A percentile compares a stretch with the other conserved stretches of the same genome.
phyloP scores from a whole-genome alignment of 2,888 invertebrate species.

The Congeria kusceri region DNA sequence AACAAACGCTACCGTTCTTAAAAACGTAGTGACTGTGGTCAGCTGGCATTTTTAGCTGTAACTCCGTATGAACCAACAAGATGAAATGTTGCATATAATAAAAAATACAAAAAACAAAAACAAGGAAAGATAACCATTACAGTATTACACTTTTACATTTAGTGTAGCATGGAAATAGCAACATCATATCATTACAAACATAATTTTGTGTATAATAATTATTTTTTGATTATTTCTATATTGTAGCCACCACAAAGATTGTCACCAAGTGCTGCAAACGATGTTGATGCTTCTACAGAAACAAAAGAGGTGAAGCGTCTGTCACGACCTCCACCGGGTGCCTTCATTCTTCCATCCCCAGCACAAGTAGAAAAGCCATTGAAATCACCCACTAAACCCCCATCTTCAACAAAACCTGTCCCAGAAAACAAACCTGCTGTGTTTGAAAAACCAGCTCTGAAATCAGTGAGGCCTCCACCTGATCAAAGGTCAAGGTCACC shows the following conservation, averaged over 20 bases:
- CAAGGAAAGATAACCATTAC: too few relatives aligned
- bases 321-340: conserved; percentile 62
- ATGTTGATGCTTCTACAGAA: conserved; percentile 22
- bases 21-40: too few relatives aligned
- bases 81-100: too few relatives aligned
- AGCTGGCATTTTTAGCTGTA: too few relatives aligned
- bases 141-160: too few relatives aligned
- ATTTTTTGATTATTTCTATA: not conserved
- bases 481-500: conserved; percentile 7
- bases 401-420: not conserved
- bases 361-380: conserved; percentile 14
- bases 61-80: too few relatives aligned
- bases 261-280: conserved; percentile 14
- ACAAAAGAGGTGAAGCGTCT: conserved; percentile 33
- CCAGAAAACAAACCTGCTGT: conserved; percentile 19
- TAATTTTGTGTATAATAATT: too few relatives aligned
- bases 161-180: too few relatives aligned
- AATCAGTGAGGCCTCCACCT: conserved; percentile 26
- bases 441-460: conserved; percentile 48
- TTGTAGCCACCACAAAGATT: conserved; percentile 50
- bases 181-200: too few relatives aligned
- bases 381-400: conserved; percentile 3
- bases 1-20: too few relatives aligned
- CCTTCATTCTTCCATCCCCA: conserved; percentile 51
- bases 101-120: too few relatives aligned